Conservation (phyloP, 2,888 invertebrate genomes). For the Acrobasis consociella region DNA sequence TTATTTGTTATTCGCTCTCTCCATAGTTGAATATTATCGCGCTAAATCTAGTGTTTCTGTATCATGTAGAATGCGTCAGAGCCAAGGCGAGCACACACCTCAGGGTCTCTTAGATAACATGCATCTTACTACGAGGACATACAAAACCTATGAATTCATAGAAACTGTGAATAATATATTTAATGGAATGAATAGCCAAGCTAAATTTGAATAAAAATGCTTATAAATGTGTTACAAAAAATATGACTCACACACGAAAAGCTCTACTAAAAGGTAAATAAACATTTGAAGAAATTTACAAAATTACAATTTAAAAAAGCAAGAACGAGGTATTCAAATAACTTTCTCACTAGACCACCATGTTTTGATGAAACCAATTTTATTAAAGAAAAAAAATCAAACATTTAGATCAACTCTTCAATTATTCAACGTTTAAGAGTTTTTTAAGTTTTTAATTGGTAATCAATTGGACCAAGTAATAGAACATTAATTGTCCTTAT, state of each 20-base stretch:
- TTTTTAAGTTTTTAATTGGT: background rate
- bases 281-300: background rate
- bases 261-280: background rate
- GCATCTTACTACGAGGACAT: slow-evolving; percentile 45
- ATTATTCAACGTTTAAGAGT: background rate
- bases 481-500: background rate
- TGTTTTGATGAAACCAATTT: background rate
- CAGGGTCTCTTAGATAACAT: slow-evolving; percentile 38
- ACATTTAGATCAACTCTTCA: background rate
- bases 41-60: slow-evolving; percentile 41
- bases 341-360: background rate
- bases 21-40: slow-evolving; percentile 39
- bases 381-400: too few relatives aligned
- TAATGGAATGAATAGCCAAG: too few relatives aligned
- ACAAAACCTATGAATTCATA: too few relatives aligned
- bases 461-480: background rate
- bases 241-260: too few relatives aligned
- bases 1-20: slow-evolving; percentile 48
- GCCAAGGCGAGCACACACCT: slow-evolving; percentile 28
- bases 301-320: background rate
- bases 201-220: too few relatives aligned
- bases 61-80: slow-evolving; percentile 38
- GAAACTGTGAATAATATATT: too few relatives aligned
- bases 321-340: background rate
- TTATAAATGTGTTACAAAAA: too few relatives aligned